A percentile compares a stretch with the other conserved stretches of the same genome.
phyloP scores from a whole-genome alignment of 2,797 vertebrate genomes.

The Oophaga sylvatica region DNA sequence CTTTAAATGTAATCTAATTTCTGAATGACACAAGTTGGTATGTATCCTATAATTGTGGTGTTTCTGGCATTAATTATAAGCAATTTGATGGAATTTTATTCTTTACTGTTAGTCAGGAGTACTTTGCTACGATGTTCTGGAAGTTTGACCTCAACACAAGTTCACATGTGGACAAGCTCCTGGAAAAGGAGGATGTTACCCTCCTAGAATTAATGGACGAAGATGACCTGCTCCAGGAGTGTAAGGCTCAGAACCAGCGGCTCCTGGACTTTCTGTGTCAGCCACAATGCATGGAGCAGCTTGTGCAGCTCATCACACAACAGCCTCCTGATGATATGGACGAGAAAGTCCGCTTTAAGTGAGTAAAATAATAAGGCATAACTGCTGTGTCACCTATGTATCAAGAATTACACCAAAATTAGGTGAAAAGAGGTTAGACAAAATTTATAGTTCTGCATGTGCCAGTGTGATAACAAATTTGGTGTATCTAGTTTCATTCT shows the following conservation, averaged over 20 bases:
- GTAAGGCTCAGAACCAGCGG: constrained; percentile 94
- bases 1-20: too few relatives aligned
- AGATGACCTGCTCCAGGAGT: constrained; percentile 95
- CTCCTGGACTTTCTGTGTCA: constrained; percentile 94
- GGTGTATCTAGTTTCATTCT: too few relatives aligned
- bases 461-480: too few relatives aligned
- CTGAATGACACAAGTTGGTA: too few relatives aligned
- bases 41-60: not conserved
- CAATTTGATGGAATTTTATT: not conserved
- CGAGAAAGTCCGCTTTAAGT: constrained; percentile 97
- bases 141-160: constrained; percentile 97
- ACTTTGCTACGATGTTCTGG: constrained; percentile 93
- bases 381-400: not conserved
- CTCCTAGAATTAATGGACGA: constrained; percentile 95
- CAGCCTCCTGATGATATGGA: constrained; percentile 91
- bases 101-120: constrained; percentile 72
- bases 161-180: constrained; percentile 96
- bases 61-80: not conserved
- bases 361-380: constrained; percentile 67
- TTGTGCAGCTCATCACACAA: constrained; percentile 90
- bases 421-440: too few relatives aligned
- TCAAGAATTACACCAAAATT: too few relatives aligned
- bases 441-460: too few relatives aligned
- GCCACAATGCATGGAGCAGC: constrained; percentile 92
- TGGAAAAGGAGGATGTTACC: constrained; percentile 93